Evolutionary conservation across 2,113 vertebrate genomes (phyloP), one percentile per base, ranked within the genome.

Genomic region (Uria aalge): DNA sequence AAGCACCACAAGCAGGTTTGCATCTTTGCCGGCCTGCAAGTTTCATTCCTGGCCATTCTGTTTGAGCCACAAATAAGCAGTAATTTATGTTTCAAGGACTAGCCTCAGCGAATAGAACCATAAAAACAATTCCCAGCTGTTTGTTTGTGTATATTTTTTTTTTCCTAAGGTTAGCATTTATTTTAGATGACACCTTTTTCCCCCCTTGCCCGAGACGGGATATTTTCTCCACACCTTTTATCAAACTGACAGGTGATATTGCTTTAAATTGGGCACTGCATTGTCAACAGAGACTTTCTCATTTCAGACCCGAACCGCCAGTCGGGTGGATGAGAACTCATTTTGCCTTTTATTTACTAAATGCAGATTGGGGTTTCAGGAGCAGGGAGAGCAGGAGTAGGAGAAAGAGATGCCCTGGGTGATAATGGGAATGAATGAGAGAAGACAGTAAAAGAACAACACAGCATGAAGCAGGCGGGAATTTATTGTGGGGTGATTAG

Each of bases 221-320:
- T 90, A 77, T 93, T 97, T 93, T 94, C 88, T 60, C 52, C 55
- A 9, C 38, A 71, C 62, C 75, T 97, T 97, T 96, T 95, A 93
- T 97, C 92, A 97, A 96, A 91, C 40, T 96, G 96, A 90, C 94
- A 93, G 94, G 74, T 94, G 93, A 93, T 95, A 94, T 92, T 96
- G 94, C 92, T 94, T 95, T 92, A 91, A 94, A 95, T 95, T 96
- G 92, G 68, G 85, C 73, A 52, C 75, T 55, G 85, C 85, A 84
- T 81, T 18, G 21, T 72, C 89, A 91, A 77, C 87, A 87, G 62
- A 92, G 53, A 48, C 66, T 82, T 76, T 97, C 82, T 96, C 92
- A 91, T 94, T 96, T 95, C 88, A 85, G 47, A 83, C 85, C 59
- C 2, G 3, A 96, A 88, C 45, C 27, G 0, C 63, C 90, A 85